These are phyloP conservation scores for Drosophila tanythrix DNA, from an alignment of 2,888 invertebrate genomes.

Conservation along the genomic window DNA sequence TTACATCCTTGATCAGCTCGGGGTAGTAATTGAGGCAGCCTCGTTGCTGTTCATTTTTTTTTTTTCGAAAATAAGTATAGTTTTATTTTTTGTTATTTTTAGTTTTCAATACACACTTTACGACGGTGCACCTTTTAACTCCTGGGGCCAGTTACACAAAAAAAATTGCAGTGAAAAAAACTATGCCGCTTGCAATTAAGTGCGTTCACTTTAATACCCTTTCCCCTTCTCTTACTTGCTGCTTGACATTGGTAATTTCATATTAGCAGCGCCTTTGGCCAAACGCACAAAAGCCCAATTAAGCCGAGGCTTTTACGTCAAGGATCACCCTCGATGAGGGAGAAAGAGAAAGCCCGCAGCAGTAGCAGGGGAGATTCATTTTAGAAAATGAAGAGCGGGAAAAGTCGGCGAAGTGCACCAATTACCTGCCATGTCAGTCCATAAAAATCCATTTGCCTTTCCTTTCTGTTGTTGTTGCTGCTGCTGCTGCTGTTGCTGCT, in stretches of 20 bases:
- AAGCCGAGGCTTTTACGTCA: conserved; percentile 63
- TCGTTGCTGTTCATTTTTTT: not conserved
- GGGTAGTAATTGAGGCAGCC: conserved; percentile 12
- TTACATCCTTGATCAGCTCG: conserved; percentile 34
- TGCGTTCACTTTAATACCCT: conserved; percentile 32
- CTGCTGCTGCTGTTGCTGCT: conserved; percentile 12
- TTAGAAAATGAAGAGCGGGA: conserved; percentile 45
- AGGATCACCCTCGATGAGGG: conserved; percentile 28
- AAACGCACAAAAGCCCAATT: conserved; percentile 62
- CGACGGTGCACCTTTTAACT: conserved; percentile 34
- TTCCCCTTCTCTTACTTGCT: not conserved
- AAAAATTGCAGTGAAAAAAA: conserved; percentile 16
- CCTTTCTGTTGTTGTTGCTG: conserved; percentile 24
- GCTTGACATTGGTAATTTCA: conserved; percentile 67
- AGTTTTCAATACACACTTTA: conserved; percentile 18
- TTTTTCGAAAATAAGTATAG: conserved; percentile 29
- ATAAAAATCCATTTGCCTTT: conserved; percentile 78
- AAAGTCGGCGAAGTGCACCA: conserved; percentile 65
- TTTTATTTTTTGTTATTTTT: conserved; percentile 13
- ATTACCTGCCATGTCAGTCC: conserved; percentile 77
- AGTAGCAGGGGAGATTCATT: conserved; percentile 15
- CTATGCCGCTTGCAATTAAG: conserved; percentile 55
- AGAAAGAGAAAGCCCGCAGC: conserved; percentile 13
- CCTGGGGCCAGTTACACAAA: conserved; percentile 26
- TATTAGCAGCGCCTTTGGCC: conserved; percentile 75